phyloP scores from a whole-genome alignment of 1,140 invertebrate genomes.

The Eupristina koningsbergeri region DNA sequence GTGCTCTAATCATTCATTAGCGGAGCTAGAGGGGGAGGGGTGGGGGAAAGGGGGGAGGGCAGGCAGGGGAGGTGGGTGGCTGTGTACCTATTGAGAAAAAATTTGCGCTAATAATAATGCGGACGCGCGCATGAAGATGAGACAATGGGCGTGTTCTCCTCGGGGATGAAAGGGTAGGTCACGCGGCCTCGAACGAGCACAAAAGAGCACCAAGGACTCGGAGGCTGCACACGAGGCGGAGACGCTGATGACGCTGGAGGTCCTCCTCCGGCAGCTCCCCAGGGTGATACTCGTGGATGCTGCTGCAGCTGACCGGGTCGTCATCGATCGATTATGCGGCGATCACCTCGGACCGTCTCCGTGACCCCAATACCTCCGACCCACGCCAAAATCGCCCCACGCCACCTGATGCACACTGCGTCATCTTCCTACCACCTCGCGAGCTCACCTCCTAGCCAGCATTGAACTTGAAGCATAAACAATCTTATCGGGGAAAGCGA shows the following conservation, averaged over 20 bases:
- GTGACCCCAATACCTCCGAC: not conserved
- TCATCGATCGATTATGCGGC: not conserved
- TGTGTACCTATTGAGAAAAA: too few species aligned
- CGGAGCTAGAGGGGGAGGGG: not conserved
- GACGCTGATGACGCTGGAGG: not conserved
- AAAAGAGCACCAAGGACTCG: conserved; percentile 1
- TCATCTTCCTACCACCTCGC: not conserved
- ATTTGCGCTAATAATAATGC: not conserved
- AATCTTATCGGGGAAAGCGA: not conserved
- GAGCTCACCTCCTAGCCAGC: too few species aligned
- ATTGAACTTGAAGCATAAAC: not conserved
- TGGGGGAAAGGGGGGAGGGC: too few species aligned
- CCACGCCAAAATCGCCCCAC: not conserved
- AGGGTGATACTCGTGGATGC: not conserved
- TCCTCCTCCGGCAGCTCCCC: not conserved
- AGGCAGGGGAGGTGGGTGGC: too few species aligned
- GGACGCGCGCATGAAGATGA: not conserved
- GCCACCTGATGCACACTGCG: conserved; percentile 3
- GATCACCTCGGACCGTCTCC: not conserved
- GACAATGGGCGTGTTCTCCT: not conserved
- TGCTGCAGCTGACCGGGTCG: not conserved
- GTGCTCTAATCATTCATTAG: conserved; percentile 40
- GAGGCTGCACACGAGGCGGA: not conserved
- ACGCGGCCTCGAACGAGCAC: not conserved
- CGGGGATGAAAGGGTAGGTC: not conserved